phyloP scores from a whole-genome alignment of 1,140 invertebrate genomes.

The Heliconius hewitsoni region DNA sequence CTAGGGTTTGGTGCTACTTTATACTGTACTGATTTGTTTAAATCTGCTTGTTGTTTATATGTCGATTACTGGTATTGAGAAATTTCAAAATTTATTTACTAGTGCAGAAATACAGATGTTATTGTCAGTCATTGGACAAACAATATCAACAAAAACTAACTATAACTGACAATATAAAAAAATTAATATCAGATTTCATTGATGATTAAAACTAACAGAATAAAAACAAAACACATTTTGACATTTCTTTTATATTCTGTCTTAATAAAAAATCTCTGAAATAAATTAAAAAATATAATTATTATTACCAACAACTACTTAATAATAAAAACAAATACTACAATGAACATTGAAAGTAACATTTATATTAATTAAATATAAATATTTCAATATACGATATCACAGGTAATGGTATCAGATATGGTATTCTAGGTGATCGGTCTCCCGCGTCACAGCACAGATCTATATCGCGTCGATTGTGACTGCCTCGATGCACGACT shows the following conservation, averaged over 20 bases:
- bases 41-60: neutral
- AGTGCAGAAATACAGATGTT: no score
- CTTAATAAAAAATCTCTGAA: no score
- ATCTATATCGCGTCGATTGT: slow-evolving; percentile 73
- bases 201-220: neutral
- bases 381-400: slow-evolving; percentile 13
- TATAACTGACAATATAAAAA: neutral
- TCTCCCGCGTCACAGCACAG: slow-evolving; percentile 67
- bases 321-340: neutral
- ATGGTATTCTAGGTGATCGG: slow-evolving; percentile 67
- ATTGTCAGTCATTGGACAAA: neutral
- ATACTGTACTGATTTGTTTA: neutral
- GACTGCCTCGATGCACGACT: slow-evolving; percentile 77
- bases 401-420: slow-evolving; percentile 47
- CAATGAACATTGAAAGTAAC: neutral
- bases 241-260: no score
- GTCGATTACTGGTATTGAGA: no score
- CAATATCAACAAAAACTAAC: neutral
- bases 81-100: no score
- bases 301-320: no score
- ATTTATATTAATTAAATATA: slow-evolving; percentile 15
- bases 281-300: no score
- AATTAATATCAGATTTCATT: no score
- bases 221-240: neutral
- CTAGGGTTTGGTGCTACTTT: slow-evolving; percentile 14